Evolutionary conservation across 2,888 invertebrate species (phyloP), one percentile per base, ranked within the genome.

Genomic region (Congeria kusceri): DNA sequence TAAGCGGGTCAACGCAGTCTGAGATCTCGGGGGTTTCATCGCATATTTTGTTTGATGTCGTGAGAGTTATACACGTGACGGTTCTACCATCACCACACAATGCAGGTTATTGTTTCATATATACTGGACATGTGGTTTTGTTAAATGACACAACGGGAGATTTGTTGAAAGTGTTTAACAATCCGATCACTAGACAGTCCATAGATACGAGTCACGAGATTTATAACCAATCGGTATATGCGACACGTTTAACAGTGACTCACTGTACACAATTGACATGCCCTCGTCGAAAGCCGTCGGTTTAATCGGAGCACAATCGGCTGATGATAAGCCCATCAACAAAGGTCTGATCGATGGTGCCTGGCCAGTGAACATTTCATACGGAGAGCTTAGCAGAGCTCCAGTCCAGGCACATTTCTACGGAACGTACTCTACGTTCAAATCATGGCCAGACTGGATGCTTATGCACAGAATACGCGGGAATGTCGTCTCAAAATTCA

Each of bases 361-460:
- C 39, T 83, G 82, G 80, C 29, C 64, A 4, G 81, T 84, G 3
- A 73, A 67, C 28, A 59, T 82, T 9, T 61, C 61, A 46, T 59
- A 81, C 20, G 59, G 27, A 1, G 73, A 79, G 1, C 47, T 79
- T 11, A 11, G 46, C 3, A 58, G 44, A 18, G 29, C 23, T 1
- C 20, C 68, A 23, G 29, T 23, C 4, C 28, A 67, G 1, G 70
- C 72, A 0, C 59, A 28, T 23, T 77, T 84, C 53, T 84, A 81
- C 56, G 87, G 87, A 13, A 83, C 84, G 13, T 68, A 61, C n/a
- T 71, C 67, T 0, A 28, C 64, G 3, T 84, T 80, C 57, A 63
- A 74, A 1, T 80, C 59, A 29, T 87, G 84, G 84, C 69, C 73
- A 23, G 56, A 53, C 0, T 87, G 87, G 87, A 79, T 85, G 83